A percentile compares a stretch with the other conserved stretches of the same genome.
These are phyloP conservation scores for Drosophila guanche DNA, from an alignment of 1,140 invertebrate genomes.

Conservation along the genomic window DNA sequence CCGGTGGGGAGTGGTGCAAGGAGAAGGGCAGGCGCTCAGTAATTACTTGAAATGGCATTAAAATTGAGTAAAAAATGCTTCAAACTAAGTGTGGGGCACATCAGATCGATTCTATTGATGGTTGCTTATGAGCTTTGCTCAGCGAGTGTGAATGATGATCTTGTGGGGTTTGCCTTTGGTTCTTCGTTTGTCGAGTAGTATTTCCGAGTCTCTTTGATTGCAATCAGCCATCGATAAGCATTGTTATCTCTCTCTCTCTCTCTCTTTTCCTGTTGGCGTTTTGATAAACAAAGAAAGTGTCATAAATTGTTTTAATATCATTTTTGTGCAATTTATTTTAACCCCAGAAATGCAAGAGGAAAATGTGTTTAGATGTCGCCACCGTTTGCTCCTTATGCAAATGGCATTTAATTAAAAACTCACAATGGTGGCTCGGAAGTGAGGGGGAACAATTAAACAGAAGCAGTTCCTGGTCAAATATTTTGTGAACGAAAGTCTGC, in stretches of 20 bases:
- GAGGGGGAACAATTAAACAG: conserved; percentile 62
- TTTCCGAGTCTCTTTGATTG: conserved; percentile 34
- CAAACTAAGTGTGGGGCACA: too few relatives aligned
- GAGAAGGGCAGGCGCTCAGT: background rate
- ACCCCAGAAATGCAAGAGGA: background rate
- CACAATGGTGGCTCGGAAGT: conserved; percentile 6
- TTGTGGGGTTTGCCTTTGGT: conserved; percentile 1
- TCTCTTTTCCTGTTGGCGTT: background rate
- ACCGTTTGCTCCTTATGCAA: conserved; percentile 34
- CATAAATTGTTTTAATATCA: conserved; percentile 51
- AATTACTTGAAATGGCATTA: background rate
- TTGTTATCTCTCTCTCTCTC: conserved; percentile 21
- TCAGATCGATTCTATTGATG: too few relatives aligned
- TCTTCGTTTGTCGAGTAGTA: conserved; percentile 30
- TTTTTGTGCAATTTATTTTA: conserved; percentile 27
- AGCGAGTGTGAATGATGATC: conserved; percentile 9
- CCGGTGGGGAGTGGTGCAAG: background rate
- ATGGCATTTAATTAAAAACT: conserved; percentile 73
- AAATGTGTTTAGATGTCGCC: background rate
- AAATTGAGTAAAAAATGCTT: background rate
- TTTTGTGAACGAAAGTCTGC: conserved; percentile 65
- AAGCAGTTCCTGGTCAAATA: conserved; percentile 53
- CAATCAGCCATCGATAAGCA: conserved; percentile 57
- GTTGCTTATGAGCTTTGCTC: background rate
- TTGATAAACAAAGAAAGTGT: conserved; percentile 43